Conservation (phyloP, 2,888 invertebrate genomes). For the Aleiodes testaceus region DNA sequence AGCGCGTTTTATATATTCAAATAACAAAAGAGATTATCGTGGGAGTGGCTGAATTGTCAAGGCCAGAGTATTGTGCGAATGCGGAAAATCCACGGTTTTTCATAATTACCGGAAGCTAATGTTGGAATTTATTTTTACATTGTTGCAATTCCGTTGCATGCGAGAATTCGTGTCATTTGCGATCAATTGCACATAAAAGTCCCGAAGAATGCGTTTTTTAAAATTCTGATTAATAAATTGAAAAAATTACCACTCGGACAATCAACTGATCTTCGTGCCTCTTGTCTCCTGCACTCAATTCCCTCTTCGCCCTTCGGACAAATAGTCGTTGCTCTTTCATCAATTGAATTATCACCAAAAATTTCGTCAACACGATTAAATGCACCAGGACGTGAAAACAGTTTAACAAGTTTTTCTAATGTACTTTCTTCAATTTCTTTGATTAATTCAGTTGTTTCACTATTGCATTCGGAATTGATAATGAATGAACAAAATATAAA, state of each 20-base stretch:
- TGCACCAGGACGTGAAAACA: conserved; percentile 71
- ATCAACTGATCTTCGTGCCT: conserved; percentile 70
- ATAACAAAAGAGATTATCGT: conserved; percentile 47
- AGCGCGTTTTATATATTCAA: conserved; percentile 31
- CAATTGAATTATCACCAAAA: conserved; percentile 65
- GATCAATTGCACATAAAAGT: background rate
- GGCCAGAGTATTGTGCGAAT: conserved; percentile 51
- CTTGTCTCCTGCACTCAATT: conserved; percentile 69
- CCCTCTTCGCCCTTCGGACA: conserved; percentile 71
- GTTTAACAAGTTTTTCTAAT: conserved; percentile 69
- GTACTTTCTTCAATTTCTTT: conserved; percentile 56
- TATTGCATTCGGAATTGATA: background rate
- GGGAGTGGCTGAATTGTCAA: conserved; percentile 56
- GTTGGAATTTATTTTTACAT: conserved; percentile 38
- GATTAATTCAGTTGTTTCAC: background rate
- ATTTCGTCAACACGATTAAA: conserved; percentile 68
- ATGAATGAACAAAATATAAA: conserved; percentile 16
- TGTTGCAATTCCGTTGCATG: conserved; percentile 8
- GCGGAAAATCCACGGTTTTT: conserved; percentile 53
- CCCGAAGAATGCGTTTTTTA: conserved; percentile 1
- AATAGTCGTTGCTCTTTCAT: conserved; percentile 59
- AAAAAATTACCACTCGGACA: conserved; percentile 69
- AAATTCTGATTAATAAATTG: background rate
- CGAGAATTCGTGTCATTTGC: conserved; percentile 8
- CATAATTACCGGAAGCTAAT: conserved; percentile 50